Base-by-base conservation (phyloP, 2,113 vertebrate species). In the Oreotrochilus melanogaster region DNA sequence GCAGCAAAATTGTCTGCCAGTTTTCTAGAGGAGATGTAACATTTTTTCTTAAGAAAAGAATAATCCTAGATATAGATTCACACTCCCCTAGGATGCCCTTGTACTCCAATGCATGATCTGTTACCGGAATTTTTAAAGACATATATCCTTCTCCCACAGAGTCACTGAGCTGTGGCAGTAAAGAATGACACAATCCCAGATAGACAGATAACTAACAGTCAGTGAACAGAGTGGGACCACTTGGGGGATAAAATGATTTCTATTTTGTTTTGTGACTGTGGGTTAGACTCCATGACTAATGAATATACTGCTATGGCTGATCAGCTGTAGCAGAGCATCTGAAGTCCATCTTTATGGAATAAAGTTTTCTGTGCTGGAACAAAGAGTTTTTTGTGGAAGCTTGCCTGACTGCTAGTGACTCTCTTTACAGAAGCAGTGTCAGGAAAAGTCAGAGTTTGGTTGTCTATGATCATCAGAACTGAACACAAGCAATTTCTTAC, bases 1-100 rank as follows among this genome's bases (percentile, higher is more conserved):
- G 47, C 71, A 94, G 67, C 24, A 97, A 95, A 95, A 92, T 92
- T 88, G 92, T 27, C 48, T 89, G 71, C n/a, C 74, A 83, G 27
- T 79, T 89, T 89, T 76, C 71, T 62, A 70, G 42, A 62, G 5
- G 18, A 86, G 37, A 47, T 56, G 16, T 30, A 92, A 8, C 7
- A 54, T 65, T 70, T 93, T 94, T 94, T 50, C 37, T 61, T 82
- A 27, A 53, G 51, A 66, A 72, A 78, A 92, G 22, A 86, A 24
- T 28, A 78, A 92, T 75, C 11, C 28, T 82, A 30, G 35, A 31
- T 45, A 92, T 8, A 66, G 47, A 73, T 86, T 83, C 62, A 73
- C 2, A 1, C 30, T 95, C 58, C 42, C 45, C 25, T 42, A 88
- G 42, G 71, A 86, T 42, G 67, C 15, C 50, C 64, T 86, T 65